Evolutionary conservation across 2,797 vertebrate species (phyloP).

Genomic region (Gouania willdenowi): DNA sequence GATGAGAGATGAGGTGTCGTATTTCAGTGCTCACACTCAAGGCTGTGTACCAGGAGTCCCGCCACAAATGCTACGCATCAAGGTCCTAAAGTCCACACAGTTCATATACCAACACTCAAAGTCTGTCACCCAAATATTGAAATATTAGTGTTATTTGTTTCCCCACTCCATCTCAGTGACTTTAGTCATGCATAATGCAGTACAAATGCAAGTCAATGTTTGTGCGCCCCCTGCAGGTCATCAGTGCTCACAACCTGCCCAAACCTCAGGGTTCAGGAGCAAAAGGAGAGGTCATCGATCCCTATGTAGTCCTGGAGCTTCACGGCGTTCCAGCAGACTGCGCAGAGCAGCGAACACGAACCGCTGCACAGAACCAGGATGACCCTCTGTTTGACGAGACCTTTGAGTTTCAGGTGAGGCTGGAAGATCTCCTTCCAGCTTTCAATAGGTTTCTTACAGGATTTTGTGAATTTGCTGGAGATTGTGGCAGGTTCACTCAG

Average conservation of each 20-base stretch:
- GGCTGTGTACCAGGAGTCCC: slow-evolving; percentile 94
- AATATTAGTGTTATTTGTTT: too few species aligned
- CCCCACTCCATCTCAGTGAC: neutral
- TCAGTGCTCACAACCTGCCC: slow-evolving; percentile 95
- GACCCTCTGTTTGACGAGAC: slow-evolving; percentile 97
- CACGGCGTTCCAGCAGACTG: slow-evolving; percentile 96
- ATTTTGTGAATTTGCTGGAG: neutral
- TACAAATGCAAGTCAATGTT: neutral
- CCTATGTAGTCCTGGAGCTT: slow-evolving; percentile 94
- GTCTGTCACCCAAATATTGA: too few species aligned
- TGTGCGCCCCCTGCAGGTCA: slow-evolving; percentile 67
- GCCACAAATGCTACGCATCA: slow-evolving; percentile 89
- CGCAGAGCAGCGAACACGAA: slow-evolving; percentile 92
- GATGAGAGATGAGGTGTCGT: slow-evolving; percentile 95
- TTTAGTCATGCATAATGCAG: neutral
- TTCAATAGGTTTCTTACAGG: too few species aligned
- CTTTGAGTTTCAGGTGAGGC: slow-evolving; percentile 88
- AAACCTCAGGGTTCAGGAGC: slow-evolving; percentile 96
- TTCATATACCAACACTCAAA: too few species aligned
- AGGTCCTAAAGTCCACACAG: slow-evolving; percentile 64
- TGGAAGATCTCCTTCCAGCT: too few species aligned
- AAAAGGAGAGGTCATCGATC: slow-evolving; percentile 96
- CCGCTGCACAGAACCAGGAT: slow-evolving; percentile 93
- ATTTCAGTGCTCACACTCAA: slow-evolving; percentile 95
- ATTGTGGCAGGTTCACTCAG: too few species aligned